phyloP scores from a whole-genome alignment of 2,888 invertebrate genomes.

The Melipona beecheii region DNA sequence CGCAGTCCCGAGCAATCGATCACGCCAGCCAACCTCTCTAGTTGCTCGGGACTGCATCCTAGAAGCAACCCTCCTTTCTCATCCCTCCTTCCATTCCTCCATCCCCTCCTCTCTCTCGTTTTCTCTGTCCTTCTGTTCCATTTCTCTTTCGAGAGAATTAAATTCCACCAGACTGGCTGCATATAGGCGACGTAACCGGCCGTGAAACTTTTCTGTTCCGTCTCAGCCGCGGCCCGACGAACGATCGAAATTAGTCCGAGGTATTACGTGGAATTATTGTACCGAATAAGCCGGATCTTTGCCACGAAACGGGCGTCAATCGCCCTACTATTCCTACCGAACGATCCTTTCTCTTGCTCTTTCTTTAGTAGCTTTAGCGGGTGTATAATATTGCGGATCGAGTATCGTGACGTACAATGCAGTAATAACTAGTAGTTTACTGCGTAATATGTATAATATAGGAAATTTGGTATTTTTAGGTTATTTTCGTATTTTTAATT shows the following conservation, averaged over 20 bases:
- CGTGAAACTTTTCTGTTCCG: slow-evolving; percentile 53
- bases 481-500: too few relatives aligned
- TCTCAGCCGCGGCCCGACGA: slow-evolving; percentile 18
- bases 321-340: too few relatives aligned
- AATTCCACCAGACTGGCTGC: slow-evolving; percentile 42
- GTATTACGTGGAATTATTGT: slow-evolving; percentile 35
- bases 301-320: background rate
- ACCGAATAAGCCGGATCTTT: slow-evolving; percentile 20
- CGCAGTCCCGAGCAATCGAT: slow-evolving; percentile 65
- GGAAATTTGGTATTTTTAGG: too few relatives aligned
- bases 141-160: slow-evolving; percentile 46
- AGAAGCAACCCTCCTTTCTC: background rate
- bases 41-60: background rate
- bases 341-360: too few relatives aligned
- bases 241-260: slow-evolving; percentile 41
- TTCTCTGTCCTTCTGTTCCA: background rate
- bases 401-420: too few relatives aligned
- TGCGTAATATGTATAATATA: too few relatives aligned
- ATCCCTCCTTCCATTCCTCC: background rate
- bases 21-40: slow-evolving; percentile 50
- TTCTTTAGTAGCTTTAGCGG: too few relatives aligned
- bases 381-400: too few relatives aligned
- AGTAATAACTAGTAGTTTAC: too few relatives aligned
- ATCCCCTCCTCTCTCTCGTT: background rate
- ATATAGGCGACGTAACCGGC: slow-evolving; percentile 45